A percentile compares a stretch with the other conserved stretches of the same genome.
phyloP scores from a whole-genome alignment of 2,797 vertebrate genomes.

The Glossophaga mutica region DNA sequence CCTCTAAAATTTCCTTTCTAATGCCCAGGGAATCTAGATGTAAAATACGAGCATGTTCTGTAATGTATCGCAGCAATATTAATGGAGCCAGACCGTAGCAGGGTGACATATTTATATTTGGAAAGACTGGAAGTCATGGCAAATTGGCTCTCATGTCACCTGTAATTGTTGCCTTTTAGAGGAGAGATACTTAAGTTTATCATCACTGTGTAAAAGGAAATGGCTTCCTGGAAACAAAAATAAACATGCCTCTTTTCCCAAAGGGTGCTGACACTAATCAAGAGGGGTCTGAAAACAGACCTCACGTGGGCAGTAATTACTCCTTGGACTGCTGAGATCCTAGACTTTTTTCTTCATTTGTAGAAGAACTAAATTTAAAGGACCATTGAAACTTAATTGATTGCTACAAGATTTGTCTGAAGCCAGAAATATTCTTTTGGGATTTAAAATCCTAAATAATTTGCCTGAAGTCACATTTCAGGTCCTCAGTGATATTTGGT shows the following conservation, averaged over 20 bases:
- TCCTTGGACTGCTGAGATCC: neutral
- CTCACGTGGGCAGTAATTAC: neutral
- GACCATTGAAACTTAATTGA: neutral
- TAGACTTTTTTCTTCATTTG: neutral
- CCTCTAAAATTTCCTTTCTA: constrained; percentile 18
- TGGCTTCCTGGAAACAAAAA: constrained; percentile 1
- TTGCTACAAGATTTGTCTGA: neutral
- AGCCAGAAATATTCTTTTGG: neutral
- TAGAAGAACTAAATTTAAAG: neutral
- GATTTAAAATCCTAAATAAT: constrained; percentile 15
- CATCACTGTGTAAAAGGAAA: neutral
- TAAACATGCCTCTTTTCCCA: neutral
- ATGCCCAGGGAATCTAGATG: neutral
- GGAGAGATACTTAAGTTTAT: neutral
- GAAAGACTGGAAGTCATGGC: neutral
- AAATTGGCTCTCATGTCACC: neutral
- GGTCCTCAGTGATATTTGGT: neutral
- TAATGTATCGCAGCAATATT: neutral
- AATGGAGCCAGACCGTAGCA: neutral
- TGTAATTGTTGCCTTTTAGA: neutral
- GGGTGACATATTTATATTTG: neutral
- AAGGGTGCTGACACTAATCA: neutral
- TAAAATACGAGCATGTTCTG: neutral
- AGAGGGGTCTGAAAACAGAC: neutral
- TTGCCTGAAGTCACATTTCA: constrained; percentile 14